Evolutionary conservation across 2,888 invertebrate genomes (phyloP).

Genomic region (Macrosiphum euphorbiae): DNA sequence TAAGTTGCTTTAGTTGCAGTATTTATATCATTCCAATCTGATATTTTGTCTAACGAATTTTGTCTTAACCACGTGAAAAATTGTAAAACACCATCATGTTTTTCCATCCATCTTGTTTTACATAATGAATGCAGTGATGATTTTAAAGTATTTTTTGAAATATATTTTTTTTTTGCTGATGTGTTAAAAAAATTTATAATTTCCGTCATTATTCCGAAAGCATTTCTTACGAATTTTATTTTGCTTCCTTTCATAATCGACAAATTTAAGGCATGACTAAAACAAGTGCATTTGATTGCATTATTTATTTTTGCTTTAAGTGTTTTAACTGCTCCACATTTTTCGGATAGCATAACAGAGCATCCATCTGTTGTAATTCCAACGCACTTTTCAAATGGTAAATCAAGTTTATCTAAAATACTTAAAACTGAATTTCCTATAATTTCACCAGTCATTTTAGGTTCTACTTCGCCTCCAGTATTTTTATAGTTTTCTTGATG

Average conservation of each 20-base stretch:
- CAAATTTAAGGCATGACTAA: slow-evolving; percentile 65
- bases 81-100: slow-evolving; percentile 65
- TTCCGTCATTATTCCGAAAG: slow-evolving; percentile 65
- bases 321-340: slow-evolving; percentile 59
- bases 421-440: slow-evolving; percentile 28
- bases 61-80: slow-evolving; percentile 53
- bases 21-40: slow-evolving; percentile 31
- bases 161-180: slow-evolving; percentile 64
- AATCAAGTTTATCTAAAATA: slow-evolving; percentile 16
- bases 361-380: slow-evolving; percentile 66
- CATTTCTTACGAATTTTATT: slow-evolving; percentile 64
- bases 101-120: slow-evolving; percentile 65
- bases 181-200: slow-evolving; percentile 65
- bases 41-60: slow-evolving; percentile 59
- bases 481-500: slow-evolving; percentile 28
- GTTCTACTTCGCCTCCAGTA: slow-evolving; percentile 22
- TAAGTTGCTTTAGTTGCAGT: slow-evolving; percentile 42
- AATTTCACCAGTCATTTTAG: slow-evolving; percentile 5
- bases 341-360: slow-evolving; percentile 66
- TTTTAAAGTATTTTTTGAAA: slow-evolving; percentile 61
- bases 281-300: slow-evolving; percentile 64
- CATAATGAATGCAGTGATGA: slow-evolving; percentile 25
- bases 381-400: slow-evolving; percentile 64
- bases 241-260: slow-evolving; percentile 62
- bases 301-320: slow-evolving; percentile 60